Percentiles rank a stretch among this genome's conserved stretches.
phyloP scores from a whole-genome alignment of 2,888 invertebrate species.

The Amphimallon solstitiale region DNA sequence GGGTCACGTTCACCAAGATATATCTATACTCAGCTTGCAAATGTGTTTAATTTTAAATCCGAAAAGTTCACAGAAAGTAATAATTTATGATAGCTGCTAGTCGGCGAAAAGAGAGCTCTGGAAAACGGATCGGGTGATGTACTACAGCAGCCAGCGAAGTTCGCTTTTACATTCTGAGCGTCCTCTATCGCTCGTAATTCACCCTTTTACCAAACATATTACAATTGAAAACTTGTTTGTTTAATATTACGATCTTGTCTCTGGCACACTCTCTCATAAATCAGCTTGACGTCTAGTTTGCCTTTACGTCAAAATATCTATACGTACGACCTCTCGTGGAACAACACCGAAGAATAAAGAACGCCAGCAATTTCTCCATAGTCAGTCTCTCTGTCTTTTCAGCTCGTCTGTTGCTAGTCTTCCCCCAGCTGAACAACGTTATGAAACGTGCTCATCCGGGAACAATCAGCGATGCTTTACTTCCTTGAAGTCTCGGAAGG shows the following conservation, averaged over 20 bases:
- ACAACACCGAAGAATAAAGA: not conserved
- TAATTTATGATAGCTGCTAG: slow-evolving; percentile 31
- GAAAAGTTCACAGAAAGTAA: slow-evolving; percentile 33
- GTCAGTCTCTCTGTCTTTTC: not conserved
- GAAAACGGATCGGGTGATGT: not conserved
- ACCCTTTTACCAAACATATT: slow-evolving; percentile 38
- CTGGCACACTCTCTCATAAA: slow-evolving; percentile 35
- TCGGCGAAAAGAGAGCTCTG: not conserved
- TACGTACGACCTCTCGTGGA: not conserved
- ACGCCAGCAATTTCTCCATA: not conserved
- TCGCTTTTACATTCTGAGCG: slow-evolving; percentile 18
- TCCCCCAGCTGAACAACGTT: not conserved
- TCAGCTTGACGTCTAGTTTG: slow-evolving; percentile 36
- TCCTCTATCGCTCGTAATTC: slow-evolving; percentile 29
- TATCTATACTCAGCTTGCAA: slow-evolving; percentile 14
- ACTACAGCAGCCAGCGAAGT: slow-evolving; percentile 14
- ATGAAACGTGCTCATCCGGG: slow-evolving; percentile 11
- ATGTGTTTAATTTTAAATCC: slow-evolving; percentile 34
- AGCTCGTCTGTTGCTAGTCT: not conserved
- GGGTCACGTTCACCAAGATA: slow-evolving; percentile 29
- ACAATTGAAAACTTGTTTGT: slow-evolving; percentile 40
- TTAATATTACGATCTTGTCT: slow-evolving; percentile 37
- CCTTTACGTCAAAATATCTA: slow-evolving; percentile 24
- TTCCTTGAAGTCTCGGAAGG: not conserved
- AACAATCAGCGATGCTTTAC: slow-evolving; percentile 10